Conservation (phyloP, 2,113 vertebrate genomes). For the Poecilia latipinna region DNA sequence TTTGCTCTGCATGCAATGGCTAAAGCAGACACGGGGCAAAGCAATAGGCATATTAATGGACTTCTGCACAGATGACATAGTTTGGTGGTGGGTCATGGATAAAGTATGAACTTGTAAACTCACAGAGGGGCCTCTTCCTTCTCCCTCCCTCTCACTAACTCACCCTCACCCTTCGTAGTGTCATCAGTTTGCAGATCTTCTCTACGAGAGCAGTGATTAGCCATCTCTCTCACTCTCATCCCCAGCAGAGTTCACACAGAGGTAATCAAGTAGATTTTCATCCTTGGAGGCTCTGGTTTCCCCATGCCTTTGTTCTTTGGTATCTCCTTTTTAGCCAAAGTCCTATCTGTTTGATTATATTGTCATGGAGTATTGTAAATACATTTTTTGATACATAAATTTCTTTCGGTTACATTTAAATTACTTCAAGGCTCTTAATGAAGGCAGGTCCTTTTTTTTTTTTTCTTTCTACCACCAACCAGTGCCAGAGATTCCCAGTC, state of each 20-base stretch:
- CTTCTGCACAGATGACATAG: constrained; percentile 70
- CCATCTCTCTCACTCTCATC: constrained; percentile 74
- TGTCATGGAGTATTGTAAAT: not conserved
- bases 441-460: not conserved
- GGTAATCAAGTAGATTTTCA: constrained; percentile 72
- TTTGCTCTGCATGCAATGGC: constrained; percentile 35
- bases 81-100: constrained; percentile 81
- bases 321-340: constrained; percentile 48
- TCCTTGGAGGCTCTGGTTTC: constrained; percentile 59
- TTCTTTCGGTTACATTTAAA: constrained; percentile 1
- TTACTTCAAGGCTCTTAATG: not conserved
- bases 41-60: constrained; percentile 75
- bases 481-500: constrained; percentile 29
- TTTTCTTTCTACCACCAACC: constrained; percentile 22
- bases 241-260: constrained; percentile 79
- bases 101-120: constrained; percentile 85
- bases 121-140: constrained; percentile 70
- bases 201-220: constrained; percentile 69
- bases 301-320: constrained; percentile 66
- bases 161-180: constrained; percentile 63
- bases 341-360: constrained; percentile 5
- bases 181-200: constrained; percentile 71
- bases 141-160: constrained; percentile 51
- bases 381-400: not conserved
- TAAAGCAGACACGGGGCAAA: constrained; percentile 66